A percentile compares a stretch with the other conserved stretches of the same genome.
These are phyloP conservation scores for Ypsolopha sequella DNA, from an alignment of 2,888 invertebrate genomes.

Conservation along the genomic window DNA sequence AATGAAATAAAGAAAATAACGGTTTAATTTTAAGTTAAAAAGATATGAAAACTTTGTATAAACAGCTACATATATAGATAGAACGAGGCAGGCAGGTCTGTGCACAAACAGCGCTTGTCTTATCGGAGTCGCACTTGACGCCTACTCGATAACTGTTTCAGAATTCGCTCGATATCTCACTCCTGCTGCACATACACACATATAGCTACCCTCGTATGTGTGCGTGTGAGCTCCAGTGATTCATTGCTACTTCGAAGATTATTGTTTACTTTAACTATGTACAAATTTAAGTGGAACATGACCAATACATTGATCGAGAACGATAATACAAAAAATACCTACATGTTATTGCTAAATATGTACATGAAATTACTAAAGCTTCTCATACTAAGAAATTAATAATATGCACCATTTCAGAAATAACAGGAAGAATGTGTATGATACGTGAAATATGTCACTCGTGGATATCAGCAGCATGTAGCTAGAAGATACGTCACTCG, in stretches of 20 bases:
- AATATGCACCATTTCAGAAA: no score
- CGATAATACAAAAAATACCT: neutral
- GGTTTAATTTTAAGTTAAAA: no score
- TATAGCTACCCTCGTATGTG: neutral
- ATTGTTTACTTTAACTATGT: neutral
- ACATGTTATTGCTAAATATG: neutral
- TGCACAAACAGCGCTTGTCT: constrained; percentile 10
- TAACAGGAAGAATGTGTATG: no score
- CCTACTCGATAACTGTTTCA: constrained; percentile 14
- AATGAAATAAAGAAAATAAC: no score
- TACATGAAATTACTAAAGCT: no score
- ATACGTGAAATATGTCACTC: no score
- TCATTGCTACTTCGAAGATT: neutral
- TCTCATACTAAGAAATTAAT: no score
- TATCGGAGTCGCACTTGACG: constrained; percentile 13
- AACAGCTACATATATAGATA: no score
- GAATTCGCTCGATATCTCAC: constrained; percentile 12
- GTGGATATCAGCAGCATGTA: no score
- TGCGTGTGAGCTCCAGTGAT: no score
- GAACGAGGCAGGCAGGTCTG: neutral
- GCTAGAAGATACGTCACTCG: no score
- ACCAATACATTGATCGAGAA: neutral
- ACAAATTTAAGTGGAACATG: no score
- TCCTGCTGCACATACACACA: neutral
- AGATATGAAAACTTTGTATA: neutral